Base-by-base conservation (phyloP, 2,797 vertebrate genomes). In the Eidolon dupreanum region DNA sequence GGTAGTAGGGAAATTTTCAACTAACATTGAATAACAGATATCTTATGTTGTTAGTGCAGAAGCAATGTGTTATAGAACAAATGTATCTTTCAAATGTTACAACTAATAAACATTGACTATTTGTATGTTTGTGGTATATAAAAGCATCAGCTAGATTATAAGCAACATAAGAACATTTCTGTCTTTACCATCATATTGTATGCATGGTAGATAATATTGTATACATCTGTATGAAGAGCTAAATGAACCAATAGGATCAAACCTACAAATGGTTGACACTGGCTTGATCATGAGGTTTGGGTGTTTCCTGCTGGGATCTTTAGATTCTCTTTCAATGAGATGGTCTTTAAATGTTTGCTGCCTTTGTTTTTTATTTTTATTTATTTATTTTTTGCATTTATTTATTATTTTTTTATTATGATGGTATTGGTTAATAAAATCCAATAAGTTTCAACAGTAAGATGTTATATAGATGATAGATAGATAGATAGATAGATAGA, bases 91-190 rank as follows among this genome's bases (percentile, higher is more conserved):
- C 68, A 33, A 15, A 17, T 38, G 53, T 82, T 73, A 82, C 24
- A 38, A 33, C 61, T 86, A 83, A 49, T 31, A 66, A 90, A 51
- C 43, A 53, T 5, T 53, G 41, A 66, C 12, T 49, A 38, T 70
- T 41, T 71, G 46, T 31, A 61, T 81, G 65, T 84, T 85, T 43
- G 12, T 33, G 22, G 46, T 28, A 41, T 38, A 71, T 24, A 17
- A 61, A 92, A 66, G 22, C 6, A 1, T 31, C n/a, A 75, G 19
- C 17, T 41, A 85, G 51, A 75, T 57, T 43, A 8, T 63, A 91
- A 97, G 7, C 79, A 95, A n/a, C 16, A 24, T 84, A 65, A 93
- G 41, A 73, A 70, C 15, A 77, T 63, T 94, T 85, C 46, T 57
- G 31, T 78, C 57, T 91, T 94, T 28, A 63, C 49, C 36, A 90